phyloP scores from a whole-genome alignment of 2,888 invertebrate species.

The Drosophila ezoana region DNA sequence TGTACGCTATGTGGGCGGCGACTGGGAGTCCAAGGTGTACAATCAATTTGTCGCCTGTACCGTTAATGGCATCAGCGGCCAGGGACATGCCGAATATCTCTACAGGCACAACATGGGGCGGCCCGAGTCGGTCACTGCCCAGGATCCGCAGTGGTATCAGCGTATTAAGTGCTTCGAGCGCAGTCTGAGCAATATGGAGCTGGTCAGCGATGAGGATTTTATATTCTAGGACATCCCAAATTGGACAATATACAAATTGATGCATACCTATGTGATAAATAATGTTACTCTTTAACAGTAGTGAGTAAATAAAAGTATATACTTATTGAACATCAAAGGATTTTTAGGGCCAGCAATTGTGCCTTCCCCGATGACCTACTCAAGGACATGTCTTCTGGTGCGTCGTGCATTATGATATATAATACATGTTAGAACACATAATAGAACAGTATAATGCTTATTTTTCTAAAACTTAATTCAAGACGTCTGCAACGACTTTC shows the following conservation, averaged over 20 bases:
- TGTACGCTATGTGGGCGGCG: slow-evolving; percentile 88
- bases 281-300: background rate
- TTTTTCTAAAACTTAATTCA: too few relatives aligned
- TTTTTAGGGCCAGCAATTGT: too few relatives aligned
- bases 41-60: slow-evolving; percentile 87
- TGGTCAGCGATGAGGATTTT: slow-evolving; percentile 61
- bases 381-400: too few relatives aligned
- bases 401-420: too few relatives aligned
- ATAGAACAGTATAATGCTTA: too few relatives aligned
- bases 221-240: slow-evolving; percentile 43
- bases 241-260: background rate
- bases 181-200: slow-evolving; percentile 64
- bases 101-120: slow-evolving; percentile 87
- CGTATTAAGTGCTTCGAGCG: slow-evolving; percentile 83
- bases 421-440: too few relatives aligned
- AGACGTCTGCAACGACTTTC: too few relatives aligned
- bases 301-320: slow-evolving; percentile 18
- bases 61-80: slow-evolving; percentile 87
- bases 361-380: too few relatives aligned
- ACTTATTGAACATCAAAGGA: background rate
- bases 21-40: slow-evolving; percentile 89
- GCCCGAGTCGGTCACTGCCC: slow-evolving; percentile 84
- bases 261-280: slow-evolving; percentile 29
- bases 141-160: slow-evolving; percentile 87
- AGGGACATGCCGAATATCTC: slow-evolving; percentile 91